Evolutionary conservation across 2,113 vertebrate species (phyloP).

Genomic region (Trachemys scripta): DNA sequence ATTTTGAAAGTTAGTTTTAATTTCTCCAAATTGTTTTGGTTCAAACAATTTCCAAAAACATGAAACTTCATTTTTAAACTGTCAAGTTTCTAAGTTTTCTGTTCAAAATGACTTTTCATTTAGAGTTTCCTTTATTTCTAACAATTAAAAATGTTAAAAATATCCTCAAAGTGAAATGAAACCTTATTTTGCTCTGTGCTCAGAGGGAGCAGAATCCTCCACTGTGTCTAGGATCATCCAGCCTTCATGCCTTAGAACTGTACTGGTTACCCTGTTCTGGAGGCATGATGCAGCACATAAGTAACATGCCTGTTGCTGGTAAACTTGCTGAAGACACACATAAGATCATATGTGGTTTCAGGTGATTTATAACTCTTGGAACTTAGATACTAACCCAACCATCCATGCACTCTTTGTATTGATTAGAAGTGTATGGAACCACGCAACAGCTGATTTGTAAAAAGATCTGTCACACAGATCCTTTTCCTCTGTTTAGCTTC

Average conservation of each 20-base stretch:
- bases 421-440: constrained; percentile 50
- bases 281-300: background rate
- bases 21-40: no score
- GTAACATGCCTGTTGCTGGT: background rate
- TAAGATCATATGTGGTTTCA: background rate
- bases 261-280: background rate
- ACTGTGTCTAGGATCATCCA: fast-evolving
- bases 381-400: constrained; percentile 33
- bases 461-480: background rate
- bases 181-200: background rate
- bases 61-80: no score
- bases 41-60: no score
- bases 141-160: no score
- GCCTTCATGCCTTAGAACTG: background rate
- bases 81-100: no score
- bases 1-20: no score
- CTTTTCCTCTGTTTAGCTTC: constrained; percentile 22
- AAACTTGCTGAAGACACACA: constrained; percentile 11
- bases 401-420: constrained; percentile 22
- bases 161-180: background rate
- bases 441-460: constrained; percentile 38
- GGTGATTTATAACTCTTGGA: constrained; percentile 37
- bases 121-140: no score
- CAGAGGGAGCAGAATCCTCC: background rate
- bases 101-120: no score